phyloP scores from a whole-genome alignment of 2,797 vertebrate genomes.

The Mus caroli region DNA sequence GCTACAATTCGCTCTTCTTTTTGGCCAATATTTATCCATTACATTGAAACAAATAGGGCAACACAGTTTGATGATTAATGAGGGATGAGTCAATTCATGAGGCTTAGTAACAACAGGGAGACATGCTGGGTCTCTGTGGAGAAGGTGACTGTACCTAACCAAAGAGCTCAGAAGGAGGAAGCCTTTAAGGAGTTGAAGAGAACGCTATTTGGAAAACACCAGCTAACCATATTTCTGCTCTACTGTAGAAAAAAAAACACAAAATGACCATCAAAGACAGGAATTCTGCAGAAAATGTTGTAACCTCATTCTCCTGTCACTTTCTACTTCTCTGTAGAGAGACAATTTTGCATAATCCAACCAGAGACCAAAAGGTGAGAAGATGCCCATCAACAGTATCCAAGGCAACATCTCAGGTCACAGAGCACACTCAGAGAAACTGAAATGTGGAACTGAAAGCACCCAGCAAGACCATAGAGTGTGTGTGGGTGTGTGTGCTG shows the following conservation, averaged over 20 bases:
- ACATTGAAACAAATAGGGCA: not conserved
- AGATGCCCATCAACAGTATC: not conserved
- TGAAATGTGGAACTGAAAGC: not conserved
- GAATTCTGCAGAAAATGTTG: not conserved
- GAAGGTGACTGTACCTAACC: not conserved
- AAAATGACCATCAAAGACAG: not conserved
- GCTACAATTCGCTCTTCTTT: not conserved
- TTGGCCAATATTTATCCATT: not conserved
- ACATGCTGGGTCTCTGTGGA: not conserved
- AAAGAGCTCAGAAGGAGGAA: not conserved
- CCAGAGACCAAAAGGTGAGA: not conserved
- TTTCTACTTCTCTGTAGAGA: not conserved
- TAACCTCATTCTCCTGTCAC: not conserved
- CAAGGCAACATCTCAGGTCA: not conserved
- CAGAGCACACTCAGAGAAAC: not conserved
- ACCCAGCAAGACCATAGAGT: too few species aligned
- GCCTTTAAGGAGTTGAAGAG: not conserved
- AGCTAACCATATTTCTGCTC: not conserved
- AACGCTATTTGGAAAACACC: not conserved
- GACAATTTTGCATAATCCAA: not conserved
- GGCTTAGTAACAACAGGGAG: not conserved
- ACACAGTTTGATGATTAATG: not conserved
- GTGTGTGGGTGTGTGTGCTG: too few species aligned
- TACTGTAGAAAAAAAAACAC: not conserved
- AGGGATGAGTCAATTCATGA: not conserved